Evolutionary conservation across 2,797 vertebrate genomes (phyloP), one percentile per base, ranked within the genome.

Genomic region (Anas bernieri): DNA sequence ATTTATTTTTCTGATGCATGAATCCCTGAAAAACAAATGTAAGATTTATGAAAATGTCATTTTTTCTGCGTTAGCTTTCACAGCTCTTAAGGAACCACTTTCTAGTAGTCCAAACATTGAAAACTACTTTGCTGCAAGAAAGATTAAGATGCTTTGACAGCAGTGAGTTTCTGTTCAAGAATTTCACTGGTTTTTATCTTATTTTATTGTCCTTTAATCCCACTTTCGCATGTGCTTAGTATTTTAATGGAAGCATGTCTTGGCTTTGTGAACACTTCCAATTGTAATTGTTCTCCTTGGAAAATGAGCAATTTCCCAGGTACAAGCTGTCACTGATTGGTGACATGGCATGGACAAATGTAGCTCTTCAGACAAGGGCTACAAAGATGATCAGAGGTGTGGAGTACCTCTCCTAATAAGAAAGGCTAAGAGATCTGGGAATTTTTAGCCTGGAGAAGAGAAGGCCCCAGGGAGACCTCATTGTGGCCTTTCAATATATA

Each of bases 291-390:
- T 9, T 6, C 15, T 76, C 5, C 1, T n/a, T 23, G 50, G 41
- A 82, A 76, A 50, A 37, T 2, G 4, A 46, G 8, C 0, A 3
- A 48, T 11, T 66, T 77, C 39, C 35, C 41, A 50, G 28, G n/a
- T 52, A 52, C 28, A 86, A 64, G 18, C 33, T 37, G 43, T 59
- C 41, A 2, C 20, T 52, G 41, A 15, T 48, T 3, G 4, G 1
- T 41, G 31, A 25, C 28, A 17, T 0, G 2, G 5, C 6, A 0
- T 20, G 41, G n/a, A 12, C 17, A 45, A 48, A 14, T 12, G 23
- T 25, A 48, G 48, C 48, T 23, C 48, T 50, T 25, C 48, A 50
- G 48, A 50, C 48, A 50, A 50, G 23, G 48, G 48, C 48, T 50
- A 50, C 48, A 50, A 50, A 50, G 48, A 50, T 50, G 48, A 50